A percentile compares a stretch with the other conserved stretches of the same genome.
Evolutionary conservation across 2,888 invertebrate species (phyloP).

Genomic region (Nephrotoma guestfalica): DNA sequence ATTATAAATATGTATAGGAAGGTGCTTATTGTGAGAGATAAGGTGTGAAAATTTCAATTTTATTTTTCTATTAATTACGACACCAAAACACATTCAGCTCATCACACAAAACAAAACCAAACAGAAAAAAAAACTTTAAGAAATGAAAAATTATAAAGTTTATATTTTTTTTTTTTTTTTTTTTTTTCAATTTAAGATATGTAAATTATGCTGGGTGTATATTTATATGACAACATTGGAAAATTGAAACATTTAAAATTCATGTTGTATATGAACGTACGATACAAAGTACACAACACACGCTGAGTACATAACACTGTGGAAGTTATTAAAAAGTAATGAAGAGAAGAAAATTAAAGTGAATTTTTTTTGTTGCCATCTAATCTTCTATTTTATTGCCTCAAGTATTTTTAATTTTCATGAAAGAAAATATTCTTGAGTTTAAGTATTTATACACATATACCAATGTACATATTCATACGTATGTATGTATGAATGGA

Average conservation of each 20-base stretch:
- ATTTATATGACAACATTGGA: neutral
- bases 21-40: neutral
- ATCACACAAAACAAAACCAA: neutral
- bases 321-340: neutral
- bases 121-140: neutral
- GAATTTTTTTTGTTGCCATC: neutral
- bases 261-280: neutral
- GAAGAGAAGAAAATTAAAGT: neutral
- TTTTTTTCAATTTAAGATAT: neutral
- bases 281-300: neutral
- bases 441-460: neutral
- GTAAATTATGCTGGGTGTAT: neutral
- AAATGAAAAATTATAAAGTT: neutral
- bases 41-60: neutral
- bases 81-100: neutral
- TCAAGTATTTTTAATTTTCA: neutral
- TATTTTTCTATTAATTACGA: neutral
- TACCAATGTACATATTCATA: neutral
- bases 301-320: neutral
- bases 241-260: neutral
- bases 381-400: neutral
- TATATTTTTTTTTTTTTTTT: neutral
- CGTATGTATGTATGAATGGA: neutral
- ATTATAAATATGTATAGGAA: neutral
- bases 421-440: neutral